Conservation (phyloP, 1,140 invertebrate genomes). For the Panulirus ornatus region DNA sequence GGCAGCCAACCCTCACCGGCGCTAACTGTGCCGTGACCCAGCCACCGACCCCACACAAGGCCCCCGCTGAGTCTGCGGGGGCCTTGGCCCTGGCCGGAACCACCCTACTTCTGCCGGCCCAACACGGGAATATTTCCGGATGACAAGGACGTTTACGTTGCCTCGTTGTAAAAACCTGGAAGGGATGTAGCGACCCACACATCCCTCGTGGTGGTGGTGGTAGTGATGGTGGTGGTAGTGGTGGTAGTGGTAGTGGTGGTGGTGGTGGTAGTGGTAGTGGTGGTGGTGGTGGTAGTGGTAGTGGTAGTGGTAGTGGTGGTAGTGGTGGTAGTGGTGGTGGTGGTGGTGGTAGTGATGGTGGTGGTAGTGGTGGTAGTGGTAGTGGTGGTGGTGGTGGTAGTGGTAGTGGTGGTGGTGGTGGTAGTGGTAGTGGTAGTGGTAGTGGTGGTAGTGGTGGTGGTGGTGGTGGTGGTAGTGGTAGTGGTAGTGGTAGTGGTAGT, state of each 20-base stretch:
- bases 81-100: too few species aligned
- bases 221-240: not conserved
- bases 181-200: too few species aligned
- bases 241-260: not conserved
- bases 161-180: too few species aligned
- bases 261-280: not conserved
- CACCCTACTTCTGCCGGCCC: too few species aligned
- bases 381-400: constrained; percentile 9
- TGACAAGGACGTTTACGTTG: too few species aligned
- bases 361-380: not conserved
- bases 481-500: not conserved
- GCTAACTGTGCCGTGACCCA: too few species aligned
- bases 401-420: constrained; percentile 13
- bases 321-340: not conserved
- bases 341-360: not conserved
- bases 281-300: not conserved
- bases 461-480: constrained; percentile 10
- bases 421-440: constrained; percentile 5
- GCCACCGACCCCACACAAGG: too few species aligned
- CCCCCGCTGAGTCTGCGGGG: too few species aligned
- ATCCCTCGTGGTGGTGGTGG: not conserved
- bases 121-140: too few species aligned
- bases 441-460: constrained; percentile 5
- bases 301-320: not conserved
- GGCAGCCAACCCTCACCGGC: too few species aligned